Evolutionary conservation across 2,113 vertebrate genomes (phyloP).

Genomic region (Zosterops borbonicus): DNA sequence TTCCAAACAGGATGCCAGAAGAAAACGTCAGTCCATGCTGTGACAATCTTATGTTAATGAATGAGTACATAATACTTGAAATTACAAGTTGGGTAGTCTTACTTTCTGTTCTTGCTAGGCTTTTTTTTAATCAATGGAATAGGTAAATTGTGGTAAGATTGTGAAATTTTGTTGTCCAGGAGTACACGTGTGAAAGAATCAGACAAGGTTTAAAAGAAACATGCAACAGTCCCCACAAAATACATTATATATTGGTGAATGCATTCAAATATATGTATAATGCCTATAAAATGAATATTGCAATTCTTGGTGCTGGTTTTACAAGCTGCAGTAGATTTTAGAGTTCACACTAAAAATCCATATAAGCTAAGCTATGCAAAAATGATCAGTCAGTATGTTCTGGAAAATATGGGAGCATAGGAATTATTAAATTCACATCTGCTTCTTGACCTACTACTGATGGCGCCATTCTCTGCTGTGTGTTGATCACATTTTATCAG

Average conservation of each 20-base stretch:
- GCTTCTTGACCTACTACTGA: background rate
- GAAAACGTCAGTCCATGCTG: background rate
- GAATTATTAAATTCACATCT: background rate
- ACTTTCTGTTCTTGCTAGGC: background rate
- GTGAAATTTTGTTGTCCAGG: background rate
- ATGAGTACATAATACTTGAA: background rate
- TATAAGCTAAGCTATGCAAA: background rate
- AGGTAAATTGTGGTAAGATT: background rate
- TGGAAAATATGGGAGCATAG: background rate
- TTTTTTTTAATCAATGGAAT: background rate
- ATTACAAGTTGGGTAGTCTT: background rate
- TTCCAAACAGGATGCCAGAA: background rate
- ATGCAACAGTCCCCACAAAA: background rate
- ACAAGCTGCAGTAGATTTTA: background rate
- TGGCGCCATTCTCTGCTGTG: background rate
- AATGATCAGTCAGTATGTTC: background rate
- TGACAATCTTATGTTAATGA: background rate
- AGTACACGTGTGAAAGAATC: background rate
- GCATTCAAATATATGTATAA: background rate
- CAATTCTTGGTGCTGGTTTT: background rate
- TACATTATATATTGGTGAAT: background rate
- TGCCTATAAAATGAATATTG: background rate
- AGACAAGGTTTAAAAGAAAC: background rate
- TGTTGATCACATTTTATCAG: background rate
- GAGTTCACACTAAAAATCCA: background rate